phyloP scores from a whole-genome alignment of 2,888 invertebrate species.

The Herminia tarsipennalis region DNA sequence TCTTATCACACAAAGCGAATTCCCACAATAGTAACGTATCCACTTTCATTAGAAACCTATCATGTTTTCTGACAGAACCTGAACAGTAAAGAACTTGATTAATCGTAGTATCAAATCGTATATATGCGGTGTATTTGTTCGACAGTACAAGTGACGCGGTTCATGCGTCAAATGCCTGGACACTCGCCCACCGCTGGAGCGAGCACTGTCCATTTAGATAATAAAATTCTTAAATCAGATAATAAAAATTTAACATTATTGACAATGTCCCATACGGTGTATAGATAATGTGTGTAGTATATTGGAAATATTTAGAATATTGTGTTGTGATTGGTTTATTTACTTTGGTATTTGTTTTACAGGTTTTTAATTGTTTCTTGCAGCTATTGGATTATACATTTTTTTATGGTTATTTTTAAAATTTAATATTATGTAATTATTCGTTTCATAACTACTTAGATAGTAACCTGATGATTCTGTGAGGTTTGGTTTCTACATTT shows the following conservation, averaged over 20 bases:
- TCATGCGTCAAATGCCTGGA: slow-evolving; percentile 45
- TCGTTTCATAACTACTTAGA: too few relatives aligned
- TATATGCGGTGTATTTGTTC: slow-evolving; percentile 39
- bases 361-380: too few relatives aligned
- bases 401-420: too few relatives aligned
- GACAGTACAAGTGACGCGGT: slow-evolving; percentile 42
- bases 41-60: slow-evolving; percentile 33
- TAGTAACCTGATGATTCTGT: too few relatives aligned
- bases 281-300: slow-evolving; percentile 44
- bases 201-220: slow-evolving; percentile 48
- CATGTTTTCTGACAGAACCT: slow-evolving; percentile 32
- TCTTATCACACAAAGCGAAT: slow-evolving; percentile 26
- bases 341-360: too few relatives aligned
- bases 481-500: too few relatives aligned
- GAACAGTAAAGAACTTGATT: slow-evolving; percentile 65
- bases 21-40: slow-evolving; percentile 29
- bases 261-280: slow-evolving; percentile 55
- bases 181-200: slow-evolving; percentile 57
- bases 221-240: slow-evolving; percentile 71
- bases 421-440: too few relatives aligned
- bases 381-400: too few relatives aligned
- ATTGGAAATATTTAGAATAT: slow-evolving; percentile 22
- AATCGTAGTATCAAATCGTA: slow-evolving; percentile 53
- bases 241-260: slow-evolving; percentile 72
- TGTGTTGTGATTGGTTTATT: too few relatives aligned